phyloP scores from a whole-genome alignment of 92 coral and sea anemone species.

The Diadumene lineata region DNA sequence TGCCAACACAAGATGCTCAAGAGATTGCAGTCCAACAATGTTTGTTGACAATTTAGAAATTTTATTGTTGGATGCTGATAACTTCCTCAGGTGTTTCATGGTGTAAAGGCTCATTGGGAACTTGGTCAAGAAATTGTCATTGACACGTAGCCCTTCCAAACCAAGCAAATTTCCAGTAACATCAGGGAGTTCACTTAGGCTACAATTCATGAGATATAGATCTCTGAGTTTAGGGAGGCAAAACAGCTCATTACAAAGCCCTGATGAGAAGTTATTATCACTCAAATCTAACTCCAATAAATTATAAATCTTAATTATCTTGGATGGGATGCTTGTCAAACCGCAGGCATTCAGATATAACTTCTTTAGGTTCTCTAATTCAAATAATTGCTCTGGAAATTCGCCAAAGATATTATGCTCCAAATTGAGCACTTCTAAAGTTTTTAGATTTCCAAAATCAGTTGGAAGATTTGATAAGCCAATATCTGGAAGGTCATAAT shows the following conservation, averaged over 20 bases:
- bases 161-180: constrained; percentile 64
- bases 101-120: constrained; percentile 77
- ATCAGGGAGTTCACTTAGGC: constrained; percentile 49
- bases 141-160: constrained; percentile 68
- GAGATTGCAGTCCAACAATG: constrained; percentile 49
- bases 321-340: constrained; percentile 59
- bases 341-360: constrained; percentile 75
- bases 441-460: constrained; percentile 41
- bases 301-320: constrained; percentile 42
- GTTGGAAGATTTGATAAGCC: constrained; percentile 61
- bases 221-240: constrained; percentile 57
- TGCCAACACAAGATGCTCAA: constrained; percentile 62
- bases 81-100: constrained; percentile 56
- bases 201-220: constrained; percentile 70
- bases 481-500: constrained; percentile 33
- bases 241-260: constrained; percentile 63
- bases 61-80: constrained; percentile 57
- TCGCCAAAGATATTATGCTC: constrained; percentile 61
- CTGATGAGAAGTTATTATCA: constrained; percentile 55
- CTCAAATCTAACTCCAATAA: constrained; percentile 76
- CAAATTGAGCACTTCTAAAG: constrained; percentile 58
- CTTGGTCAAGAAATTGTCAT: constrained; percentile 43
- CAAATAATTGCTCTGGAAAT: constrained; percentile 75
- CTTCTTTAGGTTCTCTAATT: constrained; percentile 49
- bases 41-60: constrained; percentile 58